A percentile compares a stretch with the other conserved stretches of the same genome.
These are phyloP conservation scores for Drosophila bipectinata DNA, from an alignment of 1,140 invertebrate species.

Conservation along the genomic window DNA sequence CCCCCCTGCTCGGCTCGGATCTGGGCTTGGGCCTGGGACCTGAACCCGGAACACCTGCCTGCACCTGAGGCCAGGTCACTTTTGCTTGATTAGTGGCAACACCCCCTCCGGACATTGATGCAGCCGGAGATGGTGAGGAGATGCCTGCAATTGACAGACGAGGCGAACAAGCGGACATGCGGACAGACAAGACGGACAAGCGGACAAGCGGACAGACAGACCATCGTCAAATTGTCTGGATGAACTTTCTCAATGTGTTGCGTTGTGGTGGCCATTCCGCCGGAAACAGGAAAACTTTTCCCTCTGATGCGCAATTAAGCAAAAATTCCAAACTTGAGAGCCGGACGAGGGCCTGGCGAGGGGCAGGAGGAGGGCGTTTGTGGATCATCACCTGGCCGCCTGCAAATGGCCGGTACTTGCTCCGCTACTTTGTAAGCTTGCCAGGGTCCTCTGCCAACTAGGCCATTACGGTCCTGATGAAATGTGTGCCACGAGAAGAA, in stretches of 20 bases:
- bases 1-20: slow-evolving; percentile 9
- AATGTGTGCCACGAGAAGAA: neutral
- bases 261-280: slow-evolving; percentile 47
- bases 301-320: slow-evolving; percentile 66
- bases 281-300: slow-evolving; percentile 61
- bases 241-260: slow-evolving; percentile 51
- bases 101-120: slow-evolving; percentile 18
- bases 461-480: neutral
- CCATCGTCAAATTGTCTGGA: slow-evolving; percentile 37
- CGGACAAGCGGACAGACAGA: slow-evolving; percentile 4
- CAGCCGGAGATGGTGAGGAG: slow-evolving; percentile 2
- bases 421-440: neutral
- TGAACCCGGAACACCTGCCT: slow-evolving; percentile 11
- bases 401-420: too few species aligned
- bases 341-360: neutral
- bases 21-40: neutral
- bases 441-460: too few species aligned
- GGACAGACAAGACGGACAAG: neutral
- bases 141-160: slow-evolving; percentile 33
- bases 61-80: slow-evolving; percentile 14
- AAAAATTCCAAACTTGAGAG: slow-evolving; percentile 30
- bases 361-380: neutral
- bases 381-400: slow-evolving; percentile 20
- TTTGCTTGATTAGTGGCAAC: slow-evolving; percentile 32
- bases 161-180: too few species aligned